Evolutionary conservation across 2,888 invertebrate genomes (phyloP).

Genomic region (Lochmaea crataegi): DNA sequence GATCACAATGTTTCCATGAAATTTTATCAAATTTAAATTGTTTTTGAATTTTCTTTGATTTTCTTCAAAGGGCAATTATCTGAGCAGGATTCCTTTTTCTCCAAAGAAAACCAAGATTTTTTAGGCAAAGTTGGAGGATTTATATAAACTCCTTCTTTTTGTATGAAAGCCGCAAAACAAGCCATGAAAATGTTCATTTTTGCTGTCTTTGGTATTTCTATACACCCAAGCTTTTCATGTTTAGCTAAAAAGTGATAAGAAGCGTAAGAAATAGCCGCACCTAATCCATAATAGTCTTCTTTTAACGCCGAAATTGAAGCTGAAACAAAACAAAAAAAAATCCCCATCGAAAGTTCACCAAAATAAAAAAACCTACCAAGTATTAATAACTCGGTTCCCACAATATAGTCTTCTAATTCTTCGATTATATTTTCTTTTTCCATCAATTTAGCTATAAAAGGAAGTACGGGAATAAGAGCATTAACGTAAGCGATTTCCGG

Average conservation of each 20-base stretch:
- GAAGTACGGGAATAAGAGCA: not conserved
- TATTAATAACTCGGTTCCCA: not conserved
- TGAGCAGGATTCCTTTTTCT: not conserved
- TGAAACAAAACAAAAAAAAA: not conserved
- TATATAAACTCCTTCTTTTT: not conserved
- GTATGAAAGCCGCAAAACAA: not conserved
- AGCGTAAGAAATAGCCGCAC: not conserved
- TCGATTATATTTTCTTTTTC: not conserved
- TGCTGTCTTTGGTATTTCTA: not conserved
- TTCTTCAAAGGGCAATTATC: not conserved
- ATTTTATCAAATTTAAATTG: no score
- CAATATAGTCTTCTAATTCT: not conserved
- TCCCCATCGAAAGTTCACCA: no score
- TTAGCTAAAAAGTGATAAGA: not conserved
- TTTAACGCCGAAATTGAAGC: not conserved
- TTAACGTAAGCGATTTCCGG: not conserved
- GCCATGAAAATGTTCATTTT: conserved; percentile 1
- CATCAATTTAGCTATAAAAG: not conserved
- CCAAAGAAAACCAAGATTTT: not conserved
- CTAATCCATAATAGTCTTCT: not conserved
- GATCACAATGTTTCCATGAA: no score
- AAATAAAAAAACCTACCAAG: not conserved
- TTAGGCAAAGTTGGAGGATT: not conserved
- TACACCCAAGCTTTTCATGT: not conserved
- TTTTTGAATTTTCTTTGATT: no score